Conservation (phyloP, 2,888 invertebrate genomes). For the Chymomyza fuscimana region DNA sequence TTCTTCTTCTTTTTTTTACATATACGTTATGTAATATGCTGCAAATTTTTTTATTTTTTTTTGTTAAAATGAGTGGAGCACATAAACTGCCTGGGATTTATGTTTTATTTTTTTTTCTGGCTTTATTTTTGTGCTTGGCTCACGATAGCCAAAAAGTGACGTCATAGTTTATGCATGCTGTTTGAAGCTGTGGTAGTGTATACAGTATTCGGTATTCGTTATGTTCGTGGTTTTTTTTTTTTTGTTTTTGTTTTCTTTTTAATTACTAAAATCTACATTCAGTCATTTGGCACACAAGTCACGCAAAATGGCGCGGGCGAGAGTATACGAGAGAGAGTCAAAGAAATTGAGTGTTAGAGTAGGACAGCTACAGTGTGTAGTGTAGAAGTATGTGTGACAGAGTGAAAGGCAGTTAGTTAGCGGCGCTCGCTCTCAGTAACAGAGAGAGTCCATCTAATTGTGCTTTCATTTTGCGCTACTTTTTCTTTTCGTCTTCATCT, state of each 20-base stretch:
- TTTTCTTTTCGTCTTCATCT: too few relatives aligned
- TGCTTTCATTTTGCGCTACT: too few relatives aligned
- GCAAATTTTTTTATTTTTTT: not conserved
- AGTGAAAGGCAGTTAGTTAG: not conserved
- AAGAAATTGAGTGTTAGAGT: slow-evolving; percentile 16
- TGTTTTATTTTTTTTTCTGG: not conserved
- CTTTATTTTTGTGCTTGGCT: not conserved
- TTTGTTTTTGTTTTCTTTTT: slow-evolving; percentile 26
- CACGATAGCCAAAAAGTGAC: not conserved
- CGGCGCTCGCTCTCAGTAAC: too few relatives aligned
- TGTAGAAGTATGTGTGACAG: not conserved
- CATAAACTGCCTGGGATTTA: slow-evolving; percentile 13
- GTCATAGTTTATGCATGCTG: not conserved
- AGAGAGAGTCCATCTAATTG: too few relatives aligned
- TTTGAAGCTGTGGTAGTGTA: slow-evolving; percentile 13
- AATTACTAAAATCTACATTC: slow-evolving; percentile 76
- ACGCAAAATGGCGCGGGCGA: slow-evolving; percentile 55
- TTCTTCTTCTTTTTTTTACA: slow-evolving; percentile 39
- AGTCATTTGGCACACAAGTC: slow-evolving; percentile 80
- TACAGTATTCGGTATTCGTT: slow-evolving; percentile 25
- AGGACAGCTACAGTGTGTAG: not conserved
- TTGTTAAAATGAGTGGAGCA: slow-evolving; percentile 43
- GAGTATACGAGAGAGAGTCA: slow-evolving; percentile 20
- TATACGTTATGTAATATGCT: slow-evolving; percentile 29
- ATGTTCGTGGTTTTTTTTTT: slow-evolving; percentile 31